phyloP scores from a whole-genome alignment of 2,888 invertebrate species.

The Carpatolechia fugitivella region DNA sequence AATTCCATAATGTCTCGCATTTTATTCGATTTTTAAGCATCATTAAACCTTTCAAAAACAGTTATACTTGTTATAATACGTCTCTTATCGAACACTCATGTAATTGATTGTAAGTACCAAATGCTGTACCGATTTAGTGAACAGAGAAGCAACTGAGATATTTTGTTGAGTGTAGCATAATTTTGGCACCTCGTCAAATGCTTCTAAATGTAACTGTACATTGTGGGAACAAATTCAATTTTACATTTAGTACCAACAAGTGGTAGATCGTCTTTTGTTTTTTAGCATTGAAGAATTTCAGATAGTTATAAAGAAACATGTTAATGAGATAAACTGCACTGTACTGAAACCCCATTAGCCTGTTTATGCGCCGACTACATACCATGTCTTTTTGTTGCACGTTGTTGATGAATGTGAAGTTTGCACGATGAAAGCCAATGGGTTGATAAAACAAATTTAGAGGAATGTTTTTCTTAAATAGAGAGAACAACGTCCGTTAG shows the following conservation, averaged over 20 bases:
- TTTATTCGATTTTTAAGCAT: slow-evolving; percentile 66
- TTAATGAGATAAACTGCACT: not conserved
- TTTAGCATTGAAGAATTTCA: not conserved
- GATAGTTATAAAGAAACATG: not conserved
- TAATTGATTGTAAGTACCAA: slow-evolving; percentile 1
- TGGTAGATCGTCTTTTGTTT: no score
- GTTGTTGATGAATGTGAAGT: not conserved
- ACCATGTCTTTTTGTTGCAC: not conserved
- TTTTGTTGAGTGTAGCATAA: not conserved
- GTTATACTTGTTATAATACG: slow-evolving; percentile 38
- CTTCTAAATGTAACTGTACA: no score
- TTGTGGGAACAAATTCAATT: no score
- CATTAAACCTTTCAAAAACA: slow-evolving; percentile 57
- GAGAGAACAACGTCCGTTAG: no score
- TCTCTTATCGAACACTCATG: slow-evolving; percentile 4
- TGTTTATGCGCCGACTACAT: not conserved
- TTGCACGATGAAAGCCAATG: no score
- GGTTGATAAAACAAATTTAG: no score
- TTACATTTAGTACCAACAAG: no score
- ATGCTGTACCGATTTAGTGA: not conserved
- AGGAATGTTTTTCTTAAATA: no score
- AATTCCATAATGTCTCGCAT: slow-evolving; percentile 69
- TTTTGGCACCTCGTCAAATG: not conserved
- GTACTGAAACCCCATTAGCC: not conserved
- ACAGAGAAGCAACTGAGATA: not conserved